These are phyloP conservation scores for Acromyrmex charruanus DNA, from an alignment of 1,140 invertebrate species.

Conservation along the genomic window DNA sequence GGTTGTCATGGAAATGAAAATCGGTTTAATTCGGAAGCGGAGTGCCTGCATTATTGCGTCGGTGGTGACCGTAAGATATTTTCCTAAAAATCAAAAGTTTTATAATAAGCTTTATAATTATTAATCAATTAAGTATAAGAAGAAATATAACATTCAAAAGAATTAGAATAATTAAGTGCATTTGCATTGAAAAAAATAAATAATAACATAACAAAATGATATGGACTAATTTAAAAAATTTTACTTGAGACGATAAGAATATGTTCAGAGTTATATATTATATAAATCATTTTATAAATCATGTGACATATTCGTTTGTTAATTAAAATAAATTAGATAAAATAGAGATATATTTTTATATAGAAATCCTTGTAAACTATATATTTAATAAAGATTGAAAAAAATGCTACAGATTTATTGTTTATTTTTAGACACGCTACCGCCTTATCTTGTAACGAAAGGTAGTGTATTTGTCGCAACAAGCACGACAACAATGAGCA, in stretches of 20 bases:
- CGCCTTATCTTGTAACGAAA: constrained; percentile 85
- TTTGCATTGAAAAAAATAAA: background rate
- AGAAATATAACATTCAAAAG: background rate
- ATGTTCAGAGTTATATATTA: background rate
- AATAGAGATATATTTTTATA: background rate
- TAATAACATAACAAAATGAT: background rate
- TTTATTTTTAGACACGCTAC: constrained; percentile 85
- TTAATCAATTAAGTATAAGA: background rate
- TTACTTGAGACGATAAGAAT: background rate
- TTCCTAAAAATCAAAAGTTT: background rate
- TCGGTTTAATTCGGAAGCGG: constrained; percentile 91
- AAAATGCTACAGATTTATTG: background rate
- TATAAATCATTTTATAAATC: constrained; percentile 5
- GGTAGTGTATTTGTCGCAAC: constrained; percentile 84
- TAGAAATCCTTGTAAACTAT: background rate
- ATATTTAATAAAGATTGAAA: background rate
- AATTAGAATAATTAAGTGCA: background rate
- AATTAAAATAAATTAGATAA: background rate
- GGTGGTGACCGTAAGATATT: constrained; percentile 86
- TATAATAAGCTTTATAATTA: background rate
- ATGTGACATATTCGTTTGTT: background rate
- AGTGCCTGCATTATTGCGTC: constrained; percentile 90
- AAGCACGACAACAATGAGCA: constrained; percentile 83
- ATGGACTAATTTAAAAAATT: background rate
- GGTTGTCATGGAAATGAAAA: constrained; percentile 93